These are phyloP conservation scores for Neomorphus geoffroyi DNA, from an alignment of 2,797 vertebrate species.

Conservation along the genomic window DNA sequence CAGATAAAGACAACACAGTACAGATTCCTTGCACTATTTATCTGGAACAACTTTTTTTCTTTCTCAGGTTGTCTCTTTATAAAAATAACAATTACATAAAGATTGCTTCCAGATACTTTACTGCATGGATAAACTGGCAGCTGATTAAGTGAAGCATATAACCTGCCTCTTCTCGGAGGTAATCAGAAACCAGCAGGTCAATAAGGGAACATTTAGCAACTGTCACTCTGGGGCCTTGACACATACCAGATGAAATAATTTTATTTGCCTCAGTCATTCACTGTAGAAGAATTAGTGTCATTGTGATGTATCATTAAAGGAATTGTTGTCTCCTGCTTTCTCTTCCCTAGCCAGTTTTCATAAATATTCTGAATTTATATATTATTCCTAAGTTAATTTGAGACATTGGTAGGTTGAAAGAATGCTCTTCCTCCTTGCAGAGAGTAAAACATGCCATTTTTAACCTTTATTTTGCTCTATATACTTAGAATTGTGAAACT, in stretches of 20 bases:
- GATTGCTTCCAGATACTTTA: constrained; percentile 36
- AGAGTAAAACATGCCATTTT: background rate
- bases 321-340: constrained; percentile 13
- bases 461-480: background rate
- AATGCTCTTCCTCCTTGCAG: background rate
- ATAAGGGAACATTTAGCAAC: constrained; percentile 34
- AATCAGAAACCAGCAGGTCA: constrained; percentile 64
- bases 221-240: constrained; percentile 29
- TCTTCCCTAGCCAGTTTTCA: background rate
- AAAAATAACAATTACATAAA: constrained; percentile 40
- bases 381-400: background rate
- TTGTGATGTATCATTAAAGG: constrained; percentile 32
- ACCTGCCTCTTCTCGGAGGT: constrained; percentile 30
- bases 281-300: constrained; percentile 36
- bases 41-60: background rate
- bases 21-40: background rate
- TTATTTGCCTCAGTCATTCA: constrained; percentile 22
- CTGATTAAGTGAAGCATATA: constrained; percentile 5
- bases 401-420: background rate
- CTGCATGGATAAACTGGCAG: constrained; percentile 1
- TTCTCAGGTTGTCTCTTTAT: background rate
- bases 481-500: background rate
- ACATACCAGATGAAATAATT: constrained; percentile 34
- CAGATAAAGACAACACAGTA: background rate
- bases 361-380: constrained; percentile 29